Conservation (phyloP, 2,797 vertebrate species). For the Peromyscus nudipes region DNA sequence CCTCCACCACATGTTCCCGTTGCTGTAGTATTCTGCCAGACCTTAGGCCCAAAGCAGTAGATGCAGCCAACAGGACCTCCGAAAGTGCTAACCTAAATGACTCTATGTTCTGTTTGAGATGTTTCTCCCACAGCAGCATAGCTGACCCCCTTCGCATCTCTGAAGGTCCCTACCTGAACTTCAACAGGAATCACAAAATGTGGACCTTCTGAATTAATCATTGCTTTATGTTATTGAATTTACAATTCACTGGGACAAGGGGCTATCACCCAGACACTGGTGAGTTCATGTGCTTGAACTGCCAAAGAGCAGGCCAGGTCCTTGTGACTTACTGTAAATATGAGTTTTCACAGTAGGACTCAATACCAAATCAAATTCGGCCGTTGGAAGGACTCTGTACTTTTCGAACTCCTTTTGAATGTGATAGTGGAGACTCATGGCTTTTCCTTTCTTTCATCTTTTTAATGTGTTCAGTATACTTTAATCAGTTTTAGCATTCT, state of each 20-base stretch:
- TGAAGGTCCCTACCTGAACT: neutral
- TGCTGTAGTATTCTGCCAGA: too few relatives aligned
- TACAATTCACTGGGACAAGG: neutral
- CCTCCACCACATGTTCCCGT: neutral
- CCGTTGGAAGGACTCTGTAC: neutral
- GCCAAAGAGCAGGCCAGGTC: neutral
- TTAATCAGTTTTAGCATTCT: neutral
- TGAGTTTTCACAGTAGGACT: neutral
- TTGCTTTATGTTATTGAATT: neutral
- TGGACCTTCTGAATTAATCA: too few relatives aligned
- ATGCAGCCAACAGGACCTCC: neutral
- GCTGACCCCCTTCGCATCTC: neutral
- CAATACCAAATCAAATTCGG: neutral
- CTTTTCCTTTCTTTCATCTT: neutral
- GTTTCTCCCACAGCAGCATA: neutral
- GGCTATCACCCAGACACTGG: fast-evolving
- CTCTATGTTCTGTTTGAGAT: neutral
- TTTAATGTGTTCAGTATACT: neutral
- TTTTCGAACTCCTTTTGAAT: neutral
- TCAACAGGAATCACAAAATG: fast-evolving
- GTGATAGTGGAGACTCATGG: fast-evolving
- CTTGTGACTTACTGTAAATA: neutral
- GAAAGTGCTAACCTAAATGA: neutral
- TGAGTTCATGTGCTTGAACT: fast-evolving
- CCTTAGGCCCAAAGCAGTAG: neutral